phyloP scores from a whole-genome alignment of 2,113 vertebrate genomes.

The Uropsilus gracilis region DNA sequence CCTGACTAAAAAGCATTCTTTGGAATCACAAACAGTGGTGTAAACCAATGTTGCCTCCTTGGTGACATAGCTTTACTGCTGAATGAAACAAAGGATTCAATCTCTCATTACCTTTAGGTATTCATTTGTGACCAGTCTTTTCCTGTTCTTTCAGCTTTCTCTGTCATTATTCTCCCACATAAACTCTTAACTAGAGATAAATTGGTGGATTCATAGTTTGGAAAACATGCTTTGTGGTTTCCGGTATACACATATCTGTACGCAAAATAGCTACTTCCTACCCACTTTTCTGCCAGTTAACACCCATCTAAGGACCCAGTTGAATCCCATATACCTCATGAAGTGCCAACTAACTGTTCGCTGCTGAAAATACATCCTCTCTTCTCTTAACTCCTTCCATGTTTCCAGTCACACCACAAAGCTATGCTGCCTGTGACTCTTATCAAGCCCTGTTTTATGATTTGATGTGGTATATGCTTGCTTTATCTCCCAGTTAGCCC shows the following conservation, averaged over 20 bases:
- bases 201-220: not conserved
- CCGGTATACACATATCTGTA: not conserved
- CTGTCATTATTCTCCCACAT: not conserved
- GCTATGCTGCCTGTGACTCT: not conserved
- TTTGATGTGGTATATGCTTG: fast-evolving
- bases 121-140: not conserved
- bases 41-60: no score
- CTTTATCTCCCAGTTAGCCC: not conserved
- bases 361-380: not conserved
- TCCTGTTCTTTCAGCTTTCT: not conserved
- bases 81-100: not conserved
- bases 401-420: not conserved
- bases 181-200: not conserved
- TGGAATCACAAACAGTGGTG: no score
- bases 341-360: not conserved
- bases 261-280: not conserved
- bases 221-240: not conserved
- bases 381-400: not conserved
- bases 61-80: not conserved
- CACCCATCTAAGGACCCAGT: not conserved
- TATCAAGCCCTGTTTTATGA: no score
- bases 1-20: no score
- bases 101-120: not conserved
- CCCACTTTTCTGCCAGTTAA: fast-evolving
- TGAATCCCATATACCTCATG: not conserved